Evolutionary conservation across 1,140 invertebrate species (phyloP).

Genomic region (Drosophila malerkotliana): DNA sequence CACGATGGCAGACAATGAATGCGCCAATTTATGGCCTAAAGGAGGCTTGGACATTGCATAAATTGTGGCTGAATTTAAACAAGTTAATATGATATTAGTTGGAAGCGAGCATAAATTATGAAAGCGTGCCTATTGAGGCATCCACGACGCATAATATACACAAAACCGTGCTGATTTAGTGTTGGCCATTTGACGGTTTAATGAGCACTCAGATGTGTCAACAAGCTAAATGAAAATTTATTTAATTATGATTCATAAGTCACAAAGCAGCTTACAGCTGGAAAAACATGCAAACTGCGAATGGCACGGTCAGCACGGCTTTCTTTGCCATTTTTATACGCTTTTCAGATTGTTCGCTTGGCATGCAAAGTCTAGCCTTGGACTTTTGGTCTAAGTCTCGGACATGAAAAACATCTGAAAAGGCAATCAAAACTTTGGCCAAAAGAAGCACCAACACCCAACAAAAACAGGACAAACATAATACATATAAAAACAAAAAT

Average conservation of each 20-base stretch:
- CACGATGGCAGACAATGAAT: slow-evolving; percentile 45
- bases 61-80: slow-evolving; percentile 67
- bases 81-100: slow-evolving; percentile 72
- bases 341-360: slow-evolving; percentile 4
- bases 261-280: slow-evolving; percentile 44
- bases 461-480: slow-evolving; percentile 15
- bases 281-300: slow-evolving; percentile 37
- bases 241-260: slow-evolving; percentile 74
- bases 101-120: slow-evolving; percentile 72
- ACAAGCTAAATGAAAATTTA: slow-evolving; percentile 78
- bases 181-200: slow-evolving; percentile 72
- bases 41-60: slow-evolving; percentile 49
- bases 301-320: background rate
- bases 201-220: slow-evolving; percentile 82
- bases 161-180: slow-evolving; percentile 73
- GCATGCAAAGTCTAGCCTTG: slow-evolving; percentile 23
- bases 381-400: slow-evolving; percentile 18
- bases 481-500: slow-evolving; percentile 29
- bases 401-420: slow-evolving; percentile 44
- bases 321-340: background rate
- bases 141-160: slow-evolving; percentile 35
- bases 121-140: slow-evolving; percentile 40
- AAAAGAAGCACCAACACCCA: slow-evolving; percentile 32
- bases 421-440: slow-evolving; percentile 75
- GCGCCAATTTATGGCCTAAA: slow-evolving; percentile 57